These are phyloP conservation scores for Phataginus tetradactyla DNA, from an alignment of 2,797 vertebrate species.

Conservation along the genomic window DNA sequence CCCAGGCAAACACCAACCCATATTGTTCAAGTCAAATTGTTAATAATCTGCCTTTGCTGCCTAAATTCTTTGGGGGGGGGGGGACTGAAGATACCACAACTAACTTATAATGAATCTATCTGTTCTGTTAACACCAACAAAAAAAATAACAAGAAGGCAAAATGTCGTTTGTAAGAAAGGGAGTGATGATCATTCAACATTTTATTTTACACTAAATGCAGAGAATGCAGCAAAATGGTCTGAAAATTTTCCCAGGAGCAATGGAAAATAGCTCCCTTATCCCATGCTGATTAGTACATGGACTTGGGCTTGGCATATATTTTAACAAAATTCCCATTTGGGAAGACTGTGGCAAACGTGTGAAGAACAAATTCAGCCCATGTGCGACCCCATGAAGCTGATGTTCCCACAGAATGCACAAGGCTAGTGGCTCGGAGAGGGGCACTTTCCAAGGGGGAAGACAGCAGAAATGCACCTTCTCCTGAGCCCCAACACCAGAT, in stretches of 20 bases:
- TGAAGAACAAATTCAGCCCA: neutral
- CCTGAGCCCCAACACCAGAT: neutral
- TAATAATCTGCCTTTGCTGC: conserved; percentile 11
- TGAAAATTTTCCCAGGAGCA: conserved; percentile 35
- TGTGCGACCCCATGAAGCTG: neutral
- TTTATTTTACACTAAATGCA: conserved; percentile 43
- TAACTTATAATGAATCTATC: conserved; percentile 63
- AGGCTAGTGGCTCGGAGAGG: neutral
- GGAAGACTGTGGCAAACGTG: neutral
- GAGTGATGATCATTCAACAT: conserved; percentile 20
- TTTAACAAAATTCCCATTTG: conserved; percentile 18
- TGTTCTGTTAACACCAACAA: conserved; percentile 50
- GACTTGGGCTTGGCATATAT: neutral
- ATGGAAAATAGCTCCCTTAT: conserved; percentile 25
- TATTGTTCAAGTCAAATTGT: conserved; percentile 19
- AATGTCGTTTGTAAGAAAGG: conserved; percentile 4
- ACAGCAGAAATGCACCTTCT: neutral
- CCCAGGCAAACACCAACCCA: neutral
- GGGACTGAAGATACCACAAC: conserved; percentile 36
- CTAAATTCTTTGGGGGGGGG: conserved; percentile 7
- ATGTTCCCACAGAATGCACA: neutral
- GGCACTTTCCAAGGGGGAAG: neutral
- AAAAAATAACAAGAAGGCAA: neutral
- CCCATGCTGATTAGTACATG: neutral
- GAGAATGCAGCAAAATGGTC: conserved; percentile 28